A percentile compares a stretch with the other conserved stretches of the same genome.
Conservation (phyloP, 2,113 vertebrate genomes). For the Silurus asotus region DNA sequence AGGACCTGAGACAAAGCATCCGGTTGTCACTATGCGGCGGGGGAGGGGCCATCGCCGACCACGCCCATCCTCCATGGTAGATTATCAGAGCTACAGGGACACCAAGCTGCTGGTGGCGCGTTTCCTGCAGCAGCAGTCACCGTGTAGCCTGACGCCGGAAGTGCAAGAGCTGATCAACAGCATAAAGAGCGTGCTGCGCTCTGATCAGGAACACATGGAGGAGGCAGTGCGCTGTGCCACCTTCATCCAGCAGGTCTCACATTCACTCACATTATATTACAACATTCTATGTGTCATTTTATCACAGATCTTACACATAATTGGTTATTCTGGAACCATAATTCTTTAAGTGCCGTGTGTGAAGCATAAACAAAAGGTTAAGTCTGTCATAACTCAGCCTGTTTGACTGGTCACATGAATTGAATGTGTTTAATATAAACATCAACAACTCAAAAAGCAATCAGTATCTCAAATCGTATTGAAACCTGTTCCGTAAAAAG, state of each 20-base stretch:
- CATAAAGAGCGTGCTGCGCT: constrained; percentile 80
- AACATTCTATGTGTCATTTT: neutral
- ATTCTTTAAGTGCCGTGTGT: neutral
- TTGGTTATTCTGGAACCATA: neutral
- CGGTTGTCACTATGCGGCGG: constrained; percentile 64
- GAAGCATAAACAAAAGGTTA: neutral
- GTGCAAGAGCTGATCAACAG: constrained; percentile 79
- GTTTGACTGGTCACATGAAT: neutral
- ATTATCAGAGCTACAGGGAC: constrained; percentile 80
- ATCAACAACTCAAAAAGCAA: neutral
- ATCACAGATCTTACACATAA: neutral
- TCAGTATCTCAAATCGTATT: neutral
- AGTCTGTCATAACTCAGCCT: neutral
- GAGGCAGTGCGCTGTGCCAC: constrained; percentile 81
- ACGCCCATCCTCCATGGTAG: constrained; percentile 77
- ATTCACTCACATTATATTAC: neutral
- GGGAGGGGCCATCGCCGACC: constrained; percentile 58
- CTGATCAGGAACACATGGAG: constrained; percentile 83
- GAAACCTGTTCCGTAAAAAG: neutral
- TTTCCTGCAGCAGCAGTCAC: constrained; percentile 78
- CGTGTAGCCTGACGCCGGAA: constrained; percentile 74
- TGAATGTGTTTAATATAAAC: neutral
- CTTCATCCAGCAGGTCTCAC: constrained; percentile 77
- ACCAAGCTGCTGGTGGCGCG: constrained; percentile 76
- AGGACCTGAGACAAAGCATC: constrained; percentile 45